Percentiles rank a stretch among this genome's conserved stretches.
Conservation (phyloP, 2,113 vertebrate genomes). For the Entelurus aequoreus region DNA sequence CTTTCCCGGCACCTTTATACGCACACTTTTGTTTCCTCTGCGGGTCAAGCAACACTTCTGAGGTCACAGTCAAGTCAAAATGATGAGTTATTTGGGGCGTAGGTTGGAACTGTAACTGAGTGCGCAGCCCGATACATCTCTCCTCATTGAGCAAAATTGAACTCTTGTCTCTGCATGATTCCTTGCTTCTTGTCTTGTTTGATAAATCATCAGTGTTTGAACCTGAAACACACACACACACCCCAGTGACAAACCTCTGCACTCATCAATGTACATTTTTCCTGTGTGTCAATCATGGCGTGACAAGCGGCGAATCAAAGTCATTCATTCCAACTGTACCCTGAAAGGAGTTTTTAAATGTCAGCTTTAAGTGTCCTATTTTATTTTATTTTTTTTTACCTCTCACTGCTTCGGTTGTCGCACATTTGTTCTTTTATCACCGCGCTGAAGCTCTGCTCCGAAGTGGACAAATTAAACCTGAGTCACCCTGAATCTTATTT, state of each 20-base stretch:
- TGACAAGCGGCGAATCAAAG: background rate
- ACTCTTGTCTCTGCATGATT: too few relatives aligned
- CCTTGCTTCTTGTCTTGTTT: too few relatives aligned
- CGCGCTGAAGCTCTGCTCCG: background rate
- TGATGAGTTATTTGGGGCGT: too few relatives aligned
- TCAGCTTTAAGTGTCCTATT: background rate
- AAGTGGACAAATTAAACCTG: constrained; percentile 7
- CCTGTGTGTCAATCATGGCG: background rate
- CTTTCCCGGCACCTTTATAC: background rate
- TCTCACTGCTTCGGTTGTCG: background rate
- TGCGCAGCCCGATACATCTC: too few relatives aligned
- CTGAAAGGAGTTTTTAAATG: background rate
- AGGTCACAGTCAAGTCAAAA: too few relatives aligned
- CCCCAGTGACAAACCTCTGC: background rate
- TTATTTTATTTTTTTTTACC: background rate
- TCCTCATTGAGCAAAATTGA: too few relatives aligned
- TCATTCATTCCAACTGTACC: background rate
- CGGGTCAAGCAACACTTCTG: too few relatives aligned
- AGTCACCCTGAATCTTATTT: constrained; percentile 8
- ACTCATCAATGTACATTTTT: background rate
- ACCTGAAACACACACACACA: background rate
- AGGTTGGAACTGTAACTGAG: too few relatives aligned
- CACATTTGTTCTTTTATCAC: background rate
- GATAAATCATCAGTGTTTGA: too few relatives aligned
- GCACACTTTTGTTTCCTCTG: too few relatives aligned